phyloP scores from a whole-genome alignment of 1,140 invertebrate species.

The Dolichoris vasculosae region DNA sequence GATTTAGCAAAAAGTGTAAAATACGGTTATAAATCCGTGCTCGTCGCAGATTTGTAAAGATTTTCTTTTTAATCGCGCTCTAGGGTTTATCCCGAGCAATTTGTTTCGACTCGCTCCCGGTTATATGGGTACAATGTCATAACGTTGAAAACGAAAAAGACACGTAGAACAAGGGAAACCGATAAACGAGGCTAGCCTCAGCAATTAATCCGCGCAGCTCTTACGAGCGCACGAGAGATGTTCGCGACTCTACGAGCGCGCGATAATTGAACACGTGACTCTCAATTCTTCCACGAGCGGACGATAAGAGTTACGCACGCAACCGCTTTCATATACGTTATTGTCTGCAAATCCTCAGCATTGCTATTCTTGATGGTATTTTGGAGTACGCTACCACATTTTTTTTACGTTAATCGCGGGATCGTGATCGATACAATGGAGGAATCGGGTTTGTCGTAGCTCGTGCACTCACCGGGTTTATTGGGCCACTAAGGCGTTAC shows the following conservation, averaged over 20 bases:
- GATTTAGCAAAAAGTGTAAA: too few relatives aligned
- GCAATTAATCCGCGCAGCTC: background rate
- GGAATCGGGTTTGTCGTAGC: background rate
- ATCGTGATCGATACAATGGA: too few relatives aligned
- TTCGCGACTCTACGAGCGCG: background rate
- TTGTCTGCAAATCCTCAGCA: too few relatives aligned
- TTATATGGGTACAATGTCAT: too few relatives aligned
- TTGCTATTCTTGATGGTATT: background rate
- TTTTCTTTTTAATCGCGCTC: too few relatives aligned
- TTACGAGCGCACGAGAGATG: background rate
- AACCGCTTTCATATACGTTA: too few relatives aligned
- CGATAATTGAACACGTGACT: background rate
- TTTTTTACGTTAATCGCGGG: too few relatives aligned
- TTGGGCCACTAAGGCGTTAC: background rate
- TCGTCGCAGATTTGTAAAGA: too few relatives aligned
- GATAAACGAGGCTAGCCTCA: background rate
- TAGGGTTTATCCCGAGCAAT: too few relatives aligned
- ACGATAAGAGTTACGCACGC: background rate
- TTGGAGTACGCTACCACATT: background rate
- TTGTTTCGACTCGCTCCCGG: too few relatives aligned
- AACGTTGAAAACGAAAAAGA: background rate
- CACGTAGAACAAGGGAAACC: too few relatives aligned
- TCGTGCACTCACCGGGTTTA: background rate
- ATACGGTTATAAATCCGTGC: too few relatives aligned
- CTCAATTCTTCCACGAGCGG: background rate